Evolutionary conservation across 2,113 vertebrate genomes (phyloP), one percentile per base, ranked within the genome.

Genomic region (Noctilio leporinus): DNA sequence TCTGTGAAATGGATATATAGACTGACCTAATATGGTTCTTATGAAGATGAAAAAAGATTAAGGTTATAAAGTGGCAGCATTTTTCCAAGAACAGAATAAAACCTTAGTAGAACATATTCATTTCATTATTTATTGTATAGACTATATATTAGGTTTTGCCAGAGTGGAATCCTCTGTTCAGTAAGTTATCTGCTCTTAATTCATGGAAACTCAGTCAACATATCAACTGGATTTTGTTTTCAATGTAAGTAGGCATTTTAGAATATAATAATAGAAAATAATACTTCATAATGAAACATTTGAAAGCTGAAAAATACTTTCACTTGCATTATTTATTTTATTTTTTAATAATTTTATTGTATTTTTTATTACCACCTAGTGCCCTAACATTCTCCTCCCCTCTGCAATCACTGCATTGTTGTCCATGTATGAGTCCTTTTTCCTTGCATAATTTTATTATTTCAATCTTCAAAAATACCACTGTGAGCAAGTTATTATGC

Each of bases 261-360:
- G 35, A 93, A 78, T 62, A 76, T 35, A 47, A 59, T 64, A 82
- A 70, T 53, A 20, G 8, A 76, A 40, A 70, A 26, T 86, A 16
- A 5, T 55, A 51, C 11, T 86, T 47, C 53, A 19, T 26, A 20
- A 20, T 67, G 14, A 38, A 59, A 67, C 40, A 57, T 17, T 82
- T 82, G 17, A 38, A 26, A 55, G 11, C 53, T 80, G 78, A 64
- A 69, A 82, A 70, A n/a, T 72, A 1, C 22, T 49, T 82, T 70
- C 11, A 49, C 20, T 24, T 70, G 5, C 24, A 80, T 51, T 70
- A 40, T 55, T 49, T 53, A 86, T 62, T 47, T 62, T 62, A 86
- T 38, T 93, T 45, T 45, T 75, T 9, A 49, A 57, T 30, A 62
- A 62, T 62, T 62, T 30, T 62, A 62, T 62, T 15, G 11, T 62